These are phyloP conservation scores for Sylvicapra grimmia DNA, from an alignment of 2,113 vertebrate species.

Conservation along the genomic window DNA sequence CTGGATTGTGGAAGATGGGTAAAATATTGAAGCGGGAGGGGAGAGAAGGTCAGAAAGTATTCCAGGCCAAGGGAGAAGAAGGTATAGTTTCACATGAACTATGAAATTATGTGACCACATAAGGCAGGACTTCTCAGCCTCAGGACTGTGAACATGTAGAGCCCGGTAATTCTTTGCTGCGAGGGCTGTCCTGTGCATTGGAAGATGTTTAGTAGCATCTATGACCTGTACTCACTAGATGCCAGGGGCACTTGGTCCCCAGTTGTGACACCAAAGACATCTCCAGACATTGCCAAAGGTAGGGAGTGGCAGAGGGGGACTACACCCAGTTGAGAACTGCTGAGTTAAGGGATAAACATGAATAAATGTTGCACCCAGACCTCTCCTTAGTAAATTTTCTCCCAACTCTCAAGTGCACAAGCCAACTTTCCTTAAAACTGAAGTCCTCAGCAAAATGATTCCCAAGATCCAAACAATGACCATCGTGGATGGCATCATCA, in stretches of 20 bases:
- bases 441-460: not conserved
- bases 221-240: not conserved
- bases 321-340: not conserved
- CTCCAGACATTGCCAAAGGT: not conserved
- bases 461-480: not conserved
- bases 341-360: not conserved
- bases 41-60: not conserved
- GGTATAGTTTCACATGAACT: not conserved
- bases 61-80: not conserved
- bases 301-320: fast-evolving
- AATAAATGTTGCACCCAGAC: not conserved
- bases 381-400: not conserved
- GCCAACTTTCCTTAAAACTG: not conserved
- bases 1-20: not conserved
- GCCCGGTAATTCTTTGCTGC: too few species aligned
- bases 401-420: not conserved
- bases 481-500: not conserved
- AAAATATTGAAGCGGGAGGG: not conserved
- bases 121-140: not conserved
- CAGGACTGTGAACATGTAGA: not conserved
- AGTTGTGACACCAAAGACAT: not conserved
- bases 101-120: too few species aligned
- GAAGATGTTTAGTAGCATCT: not conserved
- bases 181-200: not conserved
- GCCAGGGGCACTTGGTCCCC: not conserved